phyloP scores from a whole-genome alignment of 1,140 invertebrate genomes.

The Probaryconus sp. region DNA sequence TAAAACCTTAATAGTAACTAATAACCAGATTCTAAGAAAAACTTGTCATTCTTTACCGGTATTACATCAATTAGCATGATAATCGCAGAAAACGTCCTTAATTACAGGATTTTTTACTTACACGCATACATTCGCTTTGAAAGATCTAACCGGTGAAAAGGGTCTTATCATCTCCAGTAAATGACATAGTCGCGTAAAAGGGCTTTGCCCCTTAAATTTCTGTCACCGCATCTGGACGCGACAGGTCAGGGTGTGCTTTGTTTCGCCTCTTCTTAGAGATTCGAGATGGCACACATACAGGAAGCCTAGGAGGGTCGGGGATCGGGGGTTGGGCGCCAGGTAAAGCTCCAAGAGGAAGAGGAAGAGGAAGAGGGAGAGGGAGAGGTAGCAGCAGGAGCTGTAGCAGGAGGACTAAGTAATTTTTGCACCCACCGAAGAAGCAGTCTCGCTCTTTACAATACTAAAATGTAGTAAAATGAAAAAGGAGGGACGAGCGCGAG shows the following conservation, averaged over 20 bases:
- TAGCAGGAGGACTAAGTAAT: slow-evolving; percentile 62
- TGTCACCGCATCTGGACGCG: slow-evolving; percentile 57
- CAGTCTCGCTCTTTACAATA: slow-evolving; percentile 20
- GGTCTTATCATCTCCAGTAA: slow-evolving; percentile 34
- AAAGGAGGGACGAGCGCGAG: slow-evolving; percentile 8
- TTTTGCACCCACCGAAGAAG: slow-evolving; percentile 62
- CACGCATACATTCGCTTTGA: no score
- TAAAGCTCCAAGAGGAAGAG: no score
- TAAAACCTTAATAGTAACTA: no score
- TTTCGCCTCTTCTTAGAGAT: slow-evolving; percentile 29
- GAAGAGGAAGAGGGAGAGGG: slow-evolving; percentile 43
- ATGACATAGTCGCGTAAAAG: slow-evolving; percentile 44
- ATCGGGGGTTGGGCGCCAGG: no score
- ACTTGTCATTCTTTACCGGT: neutral
- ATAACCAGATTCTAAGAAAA: neutral
- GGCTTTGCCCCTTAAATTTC: slow-evolving; percentile 37
- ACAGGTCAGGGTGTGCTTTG: slow-evolving; percentile 51
- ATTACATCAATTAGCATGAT: slow-evolving; percentile 34
- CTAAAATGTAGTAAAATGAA: slow-evolving; percentile 34
- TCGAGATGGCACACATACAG: slow-evolving; percentile 44
- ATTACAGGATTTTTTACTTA: no score
- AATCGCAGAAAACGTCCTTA: slow-evolving; percentile 12
- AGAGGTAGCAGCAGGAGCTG: slow-evolving; percentile 47
- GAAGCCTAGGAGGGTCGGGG: slow-evolving; percentile 36
- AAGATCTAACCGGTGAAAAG: slow-evolving; percentile 26